Percentiles rank a stretch among this genome's conserved stretches.
Evolutionary conservation across 2,888 invertebrate genomes (phyloP).

Genomic region (Nezara viridula): DNA sequence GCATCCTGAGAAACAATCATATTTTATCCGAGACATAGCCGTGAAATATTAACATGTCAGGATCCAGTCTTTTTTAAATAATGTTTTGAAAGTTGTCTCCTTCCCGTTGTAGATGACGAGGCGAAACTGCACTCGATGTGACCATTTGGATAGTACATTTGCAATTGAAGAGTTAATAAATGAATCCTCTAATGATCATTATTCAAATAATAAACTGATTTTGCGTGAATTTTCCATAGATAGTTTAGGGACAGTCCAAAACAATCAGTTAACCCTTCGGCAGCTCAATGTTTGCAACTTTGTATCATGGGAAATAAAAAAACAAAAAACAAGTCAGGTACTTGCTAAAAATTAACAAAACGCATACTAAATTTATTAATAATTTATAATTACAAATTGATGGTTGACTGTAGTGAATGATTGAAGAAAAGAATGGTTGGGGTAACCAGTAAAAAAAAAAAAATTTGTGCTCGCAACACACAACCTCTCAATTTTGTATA

Average conservation of each 20-base stretch:
- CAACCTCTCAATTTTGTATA: no score
- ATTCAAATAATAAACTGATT: constrained; percentile 9
- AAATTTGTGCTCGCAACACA: no score
- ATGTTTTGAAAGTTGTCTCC: constrained; percentile 21
- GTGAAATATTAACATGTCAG: constrained; percentile 47
- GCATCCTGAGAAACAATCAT: constrained; percentile 25
- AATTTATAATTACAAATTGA: no score
- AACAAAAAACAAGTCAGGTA: no score
- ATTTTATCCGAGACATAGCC: background rate
- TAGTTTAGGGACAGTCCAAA: background rate
- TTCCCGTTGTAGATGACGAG: background rate
- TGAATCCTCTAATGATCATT: background rate
- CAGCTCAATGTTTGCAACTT: no score
- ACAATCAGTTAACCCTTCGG: background rate
- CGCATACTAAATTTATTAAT: no score
- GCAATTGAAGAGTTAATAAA: constrained; percentile 8
- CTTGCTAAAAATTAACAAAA: no score
- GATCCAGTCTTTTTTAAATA: constrained; percentile 27
- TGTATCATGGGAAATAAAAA: no score
- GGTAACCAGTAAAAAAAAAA: no score
- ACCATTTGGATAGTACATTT: background rate
- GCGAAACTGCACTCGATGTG: background rate
- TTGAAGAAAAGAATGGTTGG: no score
- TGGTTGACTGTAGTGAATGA: no score
- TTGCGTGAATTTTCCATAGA: background rate